A percentile compares a stretch with the other conserved stretches of the same genome.
Conservation (phyloP, 2,888 invertebrate species). For the Seira sanloemensis region DNA sequence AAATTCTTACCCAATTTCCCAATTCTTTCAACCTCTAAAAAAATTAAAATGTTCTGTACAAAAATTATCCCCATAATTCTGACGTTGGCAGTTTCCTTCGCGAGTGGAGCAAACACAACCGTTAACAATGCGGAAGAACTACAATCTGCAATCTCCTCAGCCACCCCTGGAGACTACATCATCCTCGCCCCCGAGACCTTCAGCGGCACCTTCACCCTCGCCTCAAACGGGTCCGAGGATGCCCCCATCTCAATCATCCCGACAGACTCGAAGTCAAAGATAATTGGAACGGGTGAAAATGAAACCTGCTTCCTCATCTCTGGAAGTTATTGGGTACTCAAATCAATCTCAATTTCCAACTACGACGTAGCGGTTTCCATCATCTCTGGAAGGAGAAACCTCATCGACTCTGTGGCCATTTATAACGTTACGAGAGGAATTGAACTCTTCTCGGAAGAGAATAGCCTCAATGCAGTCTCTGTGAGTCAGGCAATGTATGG, state of each 20-base stretch:
- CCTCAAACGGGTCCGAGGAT: not conserved
- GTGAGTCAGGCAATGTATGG: not conserved
- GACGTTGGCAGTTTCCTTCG: no score
- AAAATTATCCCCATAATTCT: no score
- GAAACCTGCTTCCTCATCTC: conserved; percentile 17
- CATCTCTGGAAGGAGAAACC: not conserved
- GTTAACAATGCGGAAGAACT: conserved; percentile 4
- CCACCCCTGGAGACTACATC: conserved; percentile 32
- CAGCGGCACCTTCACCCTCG: conserved; percentile 15
- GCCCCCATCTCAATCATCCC: conserved; percentile 27
- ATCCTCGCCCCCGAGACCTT: conserved; percentile 9
- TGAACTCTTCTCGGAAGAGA: not conserved
- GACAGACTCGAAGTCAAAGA: not conserved
- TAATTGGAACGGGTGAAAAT: not conserved
- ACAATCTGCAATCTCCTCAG: conserved; percentile 24
- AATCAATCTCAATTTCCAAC: conserved; percentile 12
- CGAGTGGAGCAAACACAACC: not conserved
- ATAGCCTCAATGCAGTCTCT: not conserved
- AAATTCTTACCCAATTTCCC: no score
- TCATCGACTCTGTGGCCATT: conserved; percentile 1
- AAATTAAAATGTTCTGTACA: no score
- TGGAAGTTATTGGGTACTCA: conserved; percentile 33
- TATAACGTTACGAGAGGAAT: not conserved
- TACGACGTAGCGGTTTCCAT: conserved; percentile 6
- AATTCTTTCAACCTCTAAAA: no score